A percentile compares a stretch with the other conserved stretches of the same genome.
Evolutionary conservation across 2,888 invertebrate species (phyloP).

Genomic region (Drosophila lutescens): DNA sequence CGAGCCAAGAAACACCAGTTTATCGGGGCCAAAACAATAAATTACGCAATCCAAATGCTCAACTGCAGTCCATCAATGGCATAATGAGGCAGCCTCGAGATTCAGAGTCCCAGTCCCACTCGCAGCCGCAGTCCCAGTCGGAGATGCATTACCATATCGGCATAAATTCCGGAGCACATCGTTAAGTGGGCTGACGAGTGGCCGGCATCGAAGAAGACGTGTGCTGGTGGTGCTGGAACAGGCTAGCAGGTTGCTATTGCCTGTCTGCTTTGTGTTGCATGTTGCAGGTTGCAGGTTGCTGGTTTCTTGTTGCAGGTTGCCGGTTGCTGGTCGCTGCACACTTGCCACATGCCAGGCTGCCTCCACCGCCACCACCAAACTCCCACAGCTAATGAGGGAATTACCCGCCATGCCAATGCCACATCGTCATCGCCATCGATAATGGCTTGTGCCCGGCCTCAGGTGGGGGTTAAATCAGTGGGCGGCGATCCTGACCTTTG

Average conservation of each 20-base stretch:
- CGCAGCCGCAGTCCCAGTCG: conserved; percentile 15
- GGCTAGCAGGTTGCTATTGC: conserved; percentile 21
- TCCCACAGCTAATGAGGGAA: conserved; percentile 81
- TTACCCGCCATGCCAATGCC: conserved; percentile 71
- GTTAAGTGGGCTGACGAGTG: conserved; percentile 73
- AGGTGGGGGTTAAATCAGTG: conserved; percentile 22
- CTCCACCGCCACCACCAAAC: conserved; percentile 52
- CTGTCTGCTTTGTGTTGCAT: conserved; percentile 48
- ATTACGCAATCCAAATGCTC: conserved; percentile 83
- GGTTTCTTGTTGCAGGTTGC: conserved; percentile 23
- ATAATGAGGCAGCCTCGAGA: conserved; percentile 69
- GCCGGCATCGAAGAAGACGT: conserved; percentile 55
- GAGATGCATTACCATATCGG: conserved; percentile 81
- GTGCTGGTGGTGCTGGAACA: conserved; percentile 43
- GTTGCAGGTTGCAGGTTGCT: conserved; percentile 47
- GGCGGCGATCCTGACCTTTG: conserved; percentile 16
- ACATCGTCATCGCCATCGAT: conserved; percentile 52
- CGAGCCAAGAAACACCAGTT: conserved; percentile 63
- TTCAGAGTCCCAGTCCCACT: conserved; percentile 34
- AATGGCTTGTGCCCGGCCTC: conserved; percentile 36
- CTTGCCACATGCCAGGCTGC: conserved; percentile 39
- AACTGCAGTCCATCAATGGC: conserved; percentile 81
- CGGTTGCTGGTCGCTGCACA: conserved; percentile 27
- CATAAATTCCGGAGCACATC: conserved; percentile 82
- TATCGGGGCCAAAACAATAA: conserved; percentile 81